Evolutionary conservation across 2,113 vertebrate species (phyloP).

Genomic region (Prinia subflava): DNA sequence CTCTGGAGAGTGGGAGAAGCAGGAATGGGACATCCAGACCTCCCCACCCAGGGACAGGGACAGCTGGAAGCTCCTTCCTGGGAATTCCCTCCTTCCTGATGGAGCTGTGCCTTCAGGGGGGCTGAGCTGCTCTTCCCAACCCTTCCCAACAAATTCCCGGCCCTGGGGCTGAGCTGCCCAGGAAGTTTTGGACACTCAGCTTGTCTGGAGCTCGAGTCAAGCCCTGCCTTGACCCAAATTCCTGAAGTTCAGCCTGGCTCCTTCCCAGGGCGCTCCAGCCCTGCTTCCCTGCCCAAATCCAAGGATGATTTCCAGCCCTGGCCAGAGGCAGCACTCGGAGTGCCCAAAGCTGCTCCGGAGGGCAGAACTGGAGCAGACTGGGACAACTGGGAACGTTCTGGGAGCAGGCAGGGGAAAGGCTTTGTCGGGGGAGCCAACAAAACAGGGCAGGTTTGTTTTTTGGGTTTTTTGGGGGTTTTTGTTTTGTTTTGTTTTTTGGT

Average conservation of each 20-base stretch:
- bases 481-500: too few relatives aligned
- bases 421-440: neutral
- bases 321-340: neutral
- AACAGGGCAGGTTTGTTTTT: neutral
- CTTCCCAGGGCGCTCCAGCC: neutral
- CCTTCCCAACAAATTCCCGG: neutral
- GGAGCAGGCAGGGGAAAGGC: neutral
- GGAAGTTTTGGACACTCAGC: accelerated
- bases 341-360: neutral
- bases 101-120: neutral
- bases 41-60: neutral
- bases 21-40: neutral
- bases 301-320: neutral
- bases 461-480: too few relatives aligned
- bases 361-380: neutral
- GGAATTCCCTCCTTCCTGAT: neutral
- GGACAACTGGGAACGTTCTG: neutral
- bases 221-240: neutral
- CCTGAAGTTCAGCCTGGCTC: neutral
- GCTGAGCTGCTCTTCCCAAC: neutral
- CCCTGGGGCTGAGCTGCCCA: neutral
- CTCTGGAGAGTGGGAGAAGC: neutral
- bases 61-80: neutral
- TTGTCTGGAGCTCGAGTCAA: neutral
- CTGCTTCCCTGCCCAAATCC: neutral